Evolutionary conservation across 2,888 invertebrate genomes (phyloP), one percentile per base, ranked within the genome.

Genomic region (Macaria liturata): DNA sequence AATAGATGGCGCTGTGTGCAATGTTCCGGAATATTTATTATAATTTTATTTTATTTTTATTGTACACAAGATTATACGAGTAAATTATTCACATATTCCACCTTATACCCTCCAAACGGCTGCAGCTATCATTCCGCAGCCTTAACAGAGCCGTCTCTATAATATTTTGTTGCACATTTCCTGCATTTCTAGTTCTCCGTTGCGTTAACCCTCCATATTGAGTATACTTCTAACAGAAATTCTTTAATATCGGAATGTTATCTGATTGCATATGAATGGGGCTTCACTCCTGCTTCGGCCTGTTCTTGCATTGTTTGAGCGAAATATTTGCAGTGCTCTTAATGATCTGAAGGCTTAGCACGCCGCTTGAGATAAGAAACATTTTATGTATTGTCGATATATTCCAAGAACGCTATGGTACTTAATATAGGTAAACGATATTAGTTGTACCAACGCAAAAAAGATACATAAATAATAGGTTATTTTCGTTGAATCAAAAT

Each of bases 191-290:
- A 8, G 48, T 46, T 49, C 9, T 44, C 44, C 37, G 32, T 52
- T 40, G 42, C 40, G 37, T 7, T 48, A 20, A 51, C 44, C 9
- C 34, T 54, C 44, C 40, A 48, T 54, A 37, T 50, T 20, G 34
- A 44, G 34, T 34, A 32, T 9, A 4, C 9, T 44, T 50, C 34
- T n/a, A 31, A 32, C 37, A 54, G 5, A 44, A 49, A 49, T 58
- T 49, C 34, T 49, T 54, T 46, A 9, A 20, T 20, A 54, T 43
- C 49, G 46, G 8, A 4, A 42, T 32, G 49, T 52, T 40, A 49
- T 54, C 46, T 58, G 49, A 40, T 49, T 32, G 46, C 46, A 39
- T 50, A 54, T 49, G 49, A 49, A 49, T 49, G 40, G 49, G 40
- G 20, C 20, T 20, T 20, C 20, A 20, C 20, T 20, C 20, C 20